phyloP scores from a whole-genome alignment of 2,113 vertebrate species.

The Pteropus alecto region DNA sequence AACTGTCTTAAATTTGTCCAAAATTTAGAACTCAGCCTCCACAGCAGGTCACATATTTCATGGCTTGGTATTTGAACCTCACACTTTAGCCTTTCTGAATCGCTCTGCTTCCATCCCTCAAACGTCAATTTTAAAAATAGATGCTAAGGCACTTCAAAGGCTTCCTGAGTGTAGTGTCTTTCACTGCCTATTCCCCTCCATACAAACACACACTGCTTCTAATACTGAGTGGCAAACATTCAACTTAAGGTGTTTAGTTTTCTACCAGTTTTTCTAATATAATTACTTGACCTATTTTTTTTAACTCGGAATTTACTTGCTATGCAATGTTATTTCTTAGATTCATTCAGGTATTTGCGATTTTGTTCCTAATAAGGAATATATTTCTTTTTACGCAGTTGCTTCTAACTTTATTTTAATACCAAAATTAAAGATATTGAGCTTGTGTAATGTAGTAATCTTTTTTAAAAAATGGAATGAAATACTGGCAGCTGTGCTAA shows the following conservation, averaged over 20 bases:
- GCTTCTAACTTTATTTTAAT: neutral
- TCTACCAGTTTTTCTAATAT: neutral
- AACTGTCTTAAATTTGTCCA: neutral
- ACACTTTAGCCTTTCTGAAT: neutral
- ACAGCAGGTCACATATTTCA: neutral
- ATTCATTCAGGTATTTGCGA: neutral
- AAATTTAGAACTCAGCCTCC: neutral
- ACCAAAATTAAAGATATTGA: slow-evolving; percentile 49
- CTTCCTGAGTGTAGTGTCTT: neutral
- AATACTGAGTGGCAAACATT: neutral
- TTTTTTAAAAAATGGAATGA: slow-evolving; percentile 30
- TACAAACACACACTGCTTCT: neutral
- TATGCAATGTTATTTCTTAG: neutral
- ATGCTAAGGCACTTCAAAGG: neutral
- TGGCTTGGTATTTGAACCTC: neutral
- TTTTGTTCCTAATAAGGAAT: neutral
- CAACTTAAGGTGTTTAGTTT: neutral
- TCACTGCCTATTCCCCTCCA: rapidly evolving
- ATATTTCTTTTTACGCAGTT: neutral
- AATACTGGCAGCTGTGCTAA: neutral
- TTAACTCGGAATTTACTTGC: neutral
- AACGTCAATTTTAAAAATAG: neutral
- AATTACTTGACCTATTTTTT: neutral
- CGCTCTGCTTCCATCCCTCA: neutral
- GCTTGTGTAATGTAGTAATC: slow-evolving; percentile 31